Evolutionary conservation across 1,140 invertebrate genomes (phyloP).

Genomic region (Aphelinus certus): DNA sequence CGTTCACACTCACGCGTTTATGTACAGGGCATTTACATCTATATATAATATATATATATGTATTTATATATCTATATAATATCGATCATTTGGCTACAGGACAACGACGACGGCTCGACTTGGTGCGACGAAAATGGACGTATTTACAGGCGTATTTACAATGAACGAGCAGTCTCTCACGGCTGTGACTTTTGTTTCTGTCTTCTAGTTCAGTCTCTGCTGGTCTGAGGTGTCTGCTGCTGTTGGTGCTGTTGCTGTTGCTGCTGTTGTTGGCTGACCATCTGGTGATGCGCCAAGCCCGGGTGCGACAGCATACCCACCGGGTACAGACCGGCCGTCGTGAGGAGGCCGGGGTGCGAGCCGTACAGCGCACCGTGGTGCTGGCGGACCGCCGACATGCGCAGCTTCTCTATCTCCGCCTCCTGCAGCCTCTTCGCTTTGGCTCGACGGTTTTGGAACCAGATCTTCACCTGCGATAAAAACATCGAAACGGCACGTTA

Average conservation of each 20-base stretch:
- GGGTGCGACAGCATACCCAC: constrained; percentile 58
- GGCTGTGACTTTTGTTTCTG: too few species aligned
- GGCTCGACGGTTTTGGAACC: constrained; percentile 96
- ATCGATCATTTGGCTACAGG: too few species aligned
- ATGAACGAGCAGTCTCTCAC: constrained; percentile 5
- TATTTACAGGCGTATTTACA: constrained; percentile 34
- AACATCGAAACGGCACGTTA: background rate
- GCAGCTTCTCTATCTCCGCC: constrained; percentile 90
- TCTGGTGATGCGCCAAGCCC: constrained; percentile 38
- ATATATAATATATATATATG: constrained; percentile 17
- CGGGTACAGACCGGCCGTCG: constrained; percentile 52
- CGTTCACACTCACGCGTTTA: too few species aligned
- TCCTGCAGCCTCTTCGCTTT: constrained; percentile 95
- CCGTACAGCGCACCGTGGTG: constrained; percentile 65
- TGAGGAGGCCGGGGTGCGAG: constrained; percentile 58
- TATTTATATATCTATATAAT: too few species aligned
- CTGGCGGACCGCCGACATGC: constrained; percentile 76
- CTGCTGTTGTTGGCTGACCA: background rate
- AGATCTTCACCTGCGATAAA: constrained; percentile 87
- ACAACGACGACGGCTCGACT: too few species aligned
- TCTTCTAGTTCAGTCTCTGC: background rate
- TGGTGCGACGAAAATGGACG: constrained; percentile 9
- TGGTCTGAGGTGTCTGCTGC: background rate
- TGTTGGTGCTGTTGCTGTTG: background rate
- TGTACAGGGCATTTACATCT: background rate